Evolutionary conservation across 2,797 vertebrate species (phyloP).

Genomic region (Diceros bicornis): DNA sequence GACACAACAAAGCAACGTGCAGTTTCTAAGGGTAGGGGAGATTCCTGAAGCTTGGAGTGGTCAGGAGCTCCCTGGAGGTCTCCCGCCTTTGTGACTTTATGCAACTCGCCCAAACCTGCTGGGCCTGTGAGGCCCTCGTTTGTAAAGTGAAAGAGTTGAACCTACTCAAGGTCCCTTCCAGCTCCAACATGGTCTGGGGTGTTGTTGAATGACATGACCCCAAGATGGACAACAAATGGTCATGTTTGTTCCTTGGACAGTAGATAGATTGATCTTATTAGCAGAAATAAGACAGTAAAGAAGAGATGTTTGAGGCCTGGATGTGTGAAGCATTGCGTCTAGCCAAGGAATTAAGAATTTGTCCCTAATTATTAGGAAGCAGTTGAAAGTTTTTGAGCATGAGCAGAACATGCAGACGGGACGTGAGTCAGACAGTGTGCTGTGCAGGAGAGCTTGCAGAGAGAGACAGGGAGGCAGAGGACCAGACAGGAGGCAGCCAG

Average conservation of each 20-base stretch:
- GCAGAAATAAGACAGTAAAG: neutral
- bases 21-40: neutral
- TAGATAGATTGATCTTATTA: neutral
- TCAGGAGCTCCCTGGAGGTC: neutral
- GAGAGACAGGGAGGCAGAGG: neutral
- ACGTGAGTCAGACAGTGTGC: neutral
- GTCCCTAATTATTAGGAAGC: neutral
- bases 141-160: neutral
- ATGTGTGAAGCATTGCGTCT: neutral
- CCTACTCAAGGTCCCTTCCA: neutral
- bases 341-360: neutral
- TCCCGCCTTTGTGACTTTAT: neutral
- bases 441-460: neutral
- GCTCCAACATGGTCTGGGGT: neutral
- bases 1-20: neutral
- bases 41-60: neutral
- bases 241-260: neutral
- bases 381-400: neutral
- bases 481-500: neutral
- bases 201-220: neutral
- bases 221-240: neutral
- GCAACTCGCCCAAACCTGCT: neutral
- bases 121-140: neutral
- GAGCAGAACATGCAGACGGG: neutral
- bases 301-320: neutral